These are phyloP conservation scores for Acipenser transmontanus DNA, from an alignment of 2,797 vertebrate species.

Conservation along the genomic window DNA sequence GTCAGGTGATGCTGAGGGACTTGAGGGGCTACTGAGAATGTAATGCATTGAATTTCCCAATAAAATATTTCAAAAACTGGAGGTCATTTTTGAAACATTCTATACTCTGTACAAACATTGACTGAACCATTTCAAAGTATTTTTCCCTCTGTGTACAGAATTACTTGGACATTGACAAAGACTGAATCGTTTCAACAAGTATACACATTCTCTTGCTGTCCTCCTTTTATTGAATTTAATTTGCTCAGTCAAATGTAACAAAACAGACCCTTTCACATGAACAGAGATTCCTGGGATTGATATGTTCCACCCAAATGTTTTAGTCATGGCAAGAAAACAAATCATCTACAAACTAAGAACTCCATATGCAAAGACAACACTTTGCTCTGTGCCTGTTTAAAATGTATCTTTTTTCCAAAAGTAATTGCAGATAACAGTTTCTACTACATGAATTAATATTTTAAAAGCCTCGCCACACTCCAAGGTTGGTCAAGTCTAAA, in stretches of 20 bases:
- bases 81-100: no score
- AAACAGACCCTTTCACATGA: constrained; percentile 11
- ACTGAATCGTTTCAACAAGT: neutral
- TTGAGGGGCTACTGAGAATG: no score
- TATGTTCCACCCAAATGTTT: neutral
- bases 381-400: neutral
- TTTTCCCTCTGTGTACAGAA: constrained; percentile 6
- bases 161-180: constrained; percentile 6
- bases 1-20: constrained; percentile 33
- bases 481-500: no score
- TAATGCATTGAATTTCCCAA: no score
- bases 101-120: neutral
- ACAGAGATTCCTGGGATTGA: constrained; percentile 10
- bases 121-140: neutral
- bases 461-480: no score
- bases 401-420: neutral
- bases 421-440: neutral
- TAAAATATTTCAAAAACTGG: no score
- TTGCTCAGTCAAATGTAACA: constrained; percentile 12
- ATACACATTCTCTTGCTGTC: constrained; percentile 7
- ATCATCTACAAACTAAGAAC: neutral
- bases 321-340: neutral
- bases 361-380: neutral
- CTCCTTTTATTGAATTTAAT: constrained; percentile 15
- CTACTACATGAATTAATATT: no score